phyloP scores from a whole-genome alignment of 2,797 vertebrate species.

The Melanotaenia pygmaea region DNA sequence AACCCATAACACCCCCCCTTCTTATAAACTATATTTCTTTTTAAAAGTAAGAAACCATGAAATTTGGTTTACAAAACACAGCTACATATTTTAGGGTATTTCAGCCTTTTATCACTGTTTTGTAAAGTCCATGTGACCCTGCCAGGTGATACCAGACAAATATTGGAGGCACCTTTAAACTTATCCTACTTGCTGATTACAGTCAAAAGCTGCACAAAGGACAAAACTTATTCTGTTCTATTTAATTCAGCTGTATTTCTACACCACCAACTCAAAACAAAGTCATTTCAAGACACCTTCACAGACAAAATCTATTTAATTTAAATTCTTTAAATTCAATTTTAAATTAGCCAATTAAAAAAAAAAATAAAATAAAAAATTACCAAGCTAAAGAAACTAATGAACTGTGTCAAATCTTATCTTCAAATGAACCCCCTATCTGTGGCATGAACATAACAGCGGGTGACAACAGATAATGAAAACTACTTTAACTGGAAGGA shows the following conservation, averaged over 20 bases:
- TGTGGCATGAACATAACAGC: background rate
- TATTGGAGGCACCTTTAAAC: background rate
- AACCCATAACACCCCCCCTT: too few species aligned
- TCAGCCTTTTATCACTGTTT: background rate
- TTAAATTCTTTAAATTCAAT: too few species aligned
- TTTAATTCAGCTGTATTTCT: background rate
- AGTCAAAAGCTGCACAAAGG: too few species aligned
- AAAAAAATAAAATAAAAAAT: too few species aligned
- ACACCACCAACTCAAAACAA: background rate
- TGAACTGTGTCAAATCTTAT: background rate
- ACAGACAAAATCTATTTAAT: background rate
- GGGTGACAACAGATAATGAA: too few species aligned
- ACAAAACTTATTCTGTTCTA: background rate
- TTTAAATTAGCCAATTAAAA: too few species aligned
- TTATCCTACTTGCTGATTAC: background rate
- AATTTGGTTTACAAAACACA: too few species aligned
- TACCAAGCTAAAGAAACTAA: background rate
- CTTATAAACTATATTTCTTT: too few species aligned
- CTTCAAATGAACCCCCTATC: background rate
- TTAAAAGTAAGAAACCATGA: too few species aligned
- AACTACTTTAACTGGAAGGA: too few species aligned
- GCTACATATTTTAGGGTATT: too few species aligned
- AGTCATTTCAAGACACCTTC: background rate
- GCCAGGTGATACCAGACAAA: background rate
- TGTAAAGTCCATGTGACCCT: too few species aligned